Evolutionary conservation across 2,797 vertebrate genomes (phyloP).

Genomic region (Sus cebifrons): DNA sequence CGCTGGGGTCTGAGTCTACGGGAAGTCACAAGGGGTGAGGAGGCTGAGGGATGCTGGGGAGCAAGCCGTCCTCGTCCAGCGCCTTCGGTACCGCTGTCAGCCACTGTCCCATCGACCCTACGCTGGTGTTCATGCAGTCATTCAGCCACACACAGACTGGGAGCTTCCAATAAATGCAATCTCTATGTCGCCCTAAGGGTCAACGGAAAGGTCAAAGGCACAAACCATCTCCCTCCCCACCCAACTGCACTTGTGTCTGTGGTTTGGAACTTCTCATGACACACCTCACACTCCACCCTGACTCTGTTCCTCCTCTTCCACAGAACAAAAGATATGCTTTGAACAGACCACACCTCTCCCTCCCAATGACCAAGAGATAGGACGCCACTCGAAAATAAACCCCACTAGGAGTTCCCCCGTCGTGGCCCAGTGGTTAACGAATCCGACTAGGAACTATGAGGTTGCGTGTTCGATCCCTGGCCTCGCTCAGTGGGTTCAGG

Average conservation of each 20-base stretch:
- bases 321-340: slow-evolving; percentile 49
- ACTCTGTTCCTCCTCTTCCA: background rate
- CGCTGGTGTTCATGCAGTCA: background rate
- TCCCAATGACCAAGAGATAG: background rate
- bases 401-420: background rate
- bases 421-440: too few species aligned
- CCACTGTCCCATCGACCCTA: background rate
- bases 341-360: background rate
- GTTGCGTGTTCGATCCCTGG: too few species aligned
- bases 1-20: background rate
- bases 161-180: background rate
- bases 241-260: too few species aligned
- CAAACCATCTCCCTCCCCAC: too few species aligned
- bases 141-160: background rate
- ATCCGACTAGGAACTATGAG: too few species aligned
- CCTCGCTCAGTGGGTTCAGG: too few species aligned
- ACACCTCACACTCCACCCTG: too few species aligned
- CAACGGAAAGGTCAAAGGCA: background rate
- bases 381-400: background rate
- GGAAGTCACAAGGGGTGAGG: slow-evolving; percentile 18
- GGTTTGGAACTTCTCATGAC: too few species aligned
- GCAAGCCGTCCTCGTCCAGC: background rate
- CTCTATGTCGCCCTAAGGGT: background rate
- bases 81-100: background rate
- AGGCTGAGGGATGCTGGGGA: background rate